Base-by-base conservation (phyloP, 1,140 invertebrate genomes). In the Cardiocondyla obscurior region DNA sequence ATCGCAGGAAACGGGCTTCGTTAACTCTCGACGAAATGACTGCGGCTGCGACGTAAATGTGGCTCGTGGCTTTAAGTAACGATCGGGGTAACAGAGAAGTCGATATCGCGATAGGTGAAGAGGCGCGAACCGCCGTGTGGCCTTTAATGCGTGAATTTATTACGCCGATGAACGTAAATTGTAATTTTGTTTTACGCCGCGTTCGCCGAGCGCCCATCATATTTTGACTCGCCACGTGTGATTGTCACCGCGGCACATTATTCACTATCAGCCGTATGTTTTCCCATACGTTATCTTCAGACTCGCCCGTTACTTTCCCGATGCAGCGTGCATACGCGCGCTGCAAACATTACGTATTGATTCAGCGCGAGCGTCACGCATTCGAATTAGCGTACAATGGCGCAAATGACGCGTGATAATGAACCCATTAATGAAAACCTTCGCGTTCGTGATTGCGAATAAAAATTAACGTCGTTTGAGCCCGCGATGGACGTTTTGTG, bases 141-240 rank as follows among this genome's bases (percentile, higher is more conserved):
- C 58, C 36, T 77, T 76, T 67, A 77, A 14, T 53, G 74, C 33
- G 46, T 77, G 33, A 67, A 69, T 69, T 79, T 79, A 79, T 79
- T 53, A 69, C 39, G 6, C 16, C 22, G 46, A 12, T 7, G 12
- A 46, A 25, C 44, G 49, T 67, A 55, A 79, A 79, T 55, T 51
- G 74, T 65, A 79, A 79, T 69, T n/a, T 79, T 79, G 36, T 55
- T 79, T 79, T 55, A 79, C 49, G 60, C 8, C 36, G 46, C 62
- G 30, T 53, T 67, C 46, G 58, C 58, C 36, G 55, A 36, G 72
- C 28, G 28, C 58, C 22, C 55, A 39, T 46, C 55, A 42, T 76
- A 76, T 76, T 76, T 76, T 46, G 72, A 76, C 58, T 65, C 73
- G 36, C 49, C 62, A 46, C 22, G 46, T 42, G 62, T 62, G 33